Percentiles rank a stretch among this genome's conserved stretches.
phyloP scores from a whole-genome alignment of 2,113 vertebrate genomes.

The Corvus cornix region DNA sequence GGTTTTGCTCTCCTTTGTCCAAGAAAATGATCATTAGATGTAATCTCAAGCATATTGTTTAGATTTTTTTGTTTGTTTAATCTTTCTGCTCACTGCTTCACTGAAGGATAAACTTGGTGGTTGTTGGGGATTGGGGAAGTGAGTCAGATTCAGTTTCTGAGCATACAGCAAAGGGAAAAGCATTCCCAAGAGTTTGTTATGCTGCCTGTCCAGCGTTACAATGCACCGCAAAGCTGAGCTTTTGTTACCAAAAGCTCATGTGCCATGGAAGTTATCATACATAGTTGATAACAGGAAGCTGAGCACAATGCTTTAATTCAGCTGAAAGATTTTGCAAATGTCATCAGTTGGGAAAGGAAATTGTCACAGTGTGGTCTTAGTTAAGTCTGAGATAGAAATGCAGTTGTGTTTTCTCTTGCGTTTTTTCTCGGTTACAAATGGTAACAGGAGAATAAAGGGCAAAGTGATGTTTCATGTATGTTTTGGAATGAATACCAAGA shows the following conservation, averaged over 20 bases:
- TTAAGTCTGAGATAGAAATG: background rate
- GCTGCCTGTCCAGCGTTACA: slow-evolving; percentile 17
- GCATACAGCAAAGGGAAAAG: slow-evolving; percentile 1
- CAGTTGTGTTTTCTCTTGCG: background rate
- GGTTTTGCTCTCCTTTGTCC: background rate
- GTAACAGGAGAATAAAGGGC: background rate
- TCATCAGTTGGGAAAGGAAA: slow-evolving; percentile 60
- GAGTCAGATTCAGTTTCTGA: slow-evolving; percentile 42
- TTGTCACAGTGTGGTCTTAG: slow-evolving; percentile 12
- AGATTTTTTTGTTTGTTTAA: slow-evolving; percentile 1
- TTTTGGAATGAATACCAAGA: background rate
- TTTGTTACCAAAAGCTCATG: slow-evolving; percentile 55
- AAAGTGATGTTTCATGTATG: background rate
- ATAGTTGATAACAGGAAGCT: slow-evolving; percentile 59
- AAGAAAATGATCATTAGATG: background rate
- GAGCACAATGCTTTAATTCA: slow-evolving; percentile 64
- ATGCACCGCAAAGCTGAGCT: slow-evolving; percentile 32
- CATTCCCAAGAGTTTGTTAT: slow-evolving; percentile 23
- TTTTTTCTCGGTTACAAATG: background rate
- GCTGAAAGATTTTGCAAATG: slow-evolving; percentile 60
- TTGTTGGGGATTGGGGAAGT: slow-evolving; percentile 5
- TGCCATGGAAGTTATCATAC: slow-evolving; percentile 55
- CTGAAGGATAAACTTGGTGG: background rate
- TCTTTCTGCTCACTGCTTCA: background rate
- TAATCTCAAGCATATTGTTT: slow-evolving; percentile 22